Base-by-base conservation (phyloP, 1,140 invertebrate species). In the Penaeus indicus region DNA sequence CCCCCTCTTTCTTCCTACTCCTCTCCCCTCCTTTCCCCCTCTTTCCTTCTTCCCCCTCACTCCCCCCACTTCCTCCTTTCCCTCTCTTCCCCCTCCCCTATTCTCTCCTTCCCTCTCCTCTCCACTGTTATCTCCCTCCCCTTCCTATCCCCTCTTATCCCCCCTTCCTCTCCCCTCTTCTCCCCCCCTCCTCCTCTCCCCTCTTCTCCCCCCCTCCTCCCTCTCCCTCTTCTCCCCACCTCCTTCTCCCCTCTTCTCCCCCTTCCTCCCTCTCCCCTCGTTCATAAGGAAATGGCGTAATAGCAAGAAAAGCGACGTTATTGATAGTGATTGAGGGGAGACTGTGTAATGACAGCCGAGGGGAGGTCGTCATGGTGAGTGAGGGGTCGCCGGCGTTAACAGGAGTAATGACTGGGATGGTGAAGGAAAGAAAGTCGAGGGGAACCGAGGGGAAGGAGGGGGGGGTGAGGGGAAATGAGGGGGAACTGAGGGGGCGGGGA, bases 61-160 rank as follows among this genome's bases (percentile, higher is more conserved):
- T n/a, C 27, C 32, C 25, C 18, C 32, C 25, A 21, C 18, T 19
- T 13, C 25, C 25, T 54, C 32, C 60, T 54, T 42, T 7, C n/a
- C 1, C 38, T 54, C n/a, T 54, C 60, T 54, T 78, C 32, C 22
- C 32, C 25, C 18, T 42, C 13, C 25, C 32, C 60, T 22, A n/a
- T 32, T 78, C 5, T 42, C 32, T 78, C 77, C 60, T 54, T 78
- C 77, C 60, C 77, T 78, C 77, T 78, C 77, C 60, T 54, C 60
- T 54, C 60, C 54, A 11, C 54, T 47, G 16, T 47, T 32, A 11
- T 78, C 47, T 42, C 47, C 75, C 75, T 78, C 75, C 54, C 25
- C 22, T 18, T 75, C 38, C 22, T n/a, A 27, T 77, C 75, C 54
- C 75, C 54, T 47, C 54, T 47, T 32, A 11, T 78, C 75, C 32